A percentile compares a stretch with the other conserved stretches of the same genome.
These are phyloP conservation scores for Apogon hyalosoma DNA, from an alignment of 2,797 vertebrate genomes.

Conservation along the genomic window DNA sequence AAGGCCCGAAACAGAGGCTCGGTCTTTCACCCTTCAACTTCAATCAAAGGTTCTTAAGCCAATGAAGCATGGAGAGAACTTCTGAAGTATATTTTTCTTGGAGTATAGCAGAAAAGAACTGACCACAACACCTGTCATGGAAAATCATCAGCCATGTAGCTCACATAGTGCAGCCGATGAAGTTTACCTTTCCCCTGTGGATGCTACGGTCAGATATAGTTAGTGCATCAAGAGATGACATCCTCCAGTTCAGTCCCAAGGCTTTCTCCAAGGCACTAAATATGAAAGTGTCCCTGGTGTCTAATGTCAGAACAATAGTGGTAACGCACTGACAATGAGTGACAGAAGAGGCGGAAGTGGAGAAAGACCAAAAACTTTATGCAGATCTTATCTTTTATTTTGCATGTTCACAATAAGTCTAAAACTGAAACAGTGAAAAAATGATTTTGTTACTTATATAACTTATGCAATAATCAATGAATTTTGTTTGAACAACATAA, in stretches of 20 bases:
- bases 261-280: conserved; percentile 39
- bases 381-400: no score
- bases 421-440: no score
- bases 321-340: conserved; percentile 11
- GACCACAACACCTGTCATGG: conserved; percentile 72
- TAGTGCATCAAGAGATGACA: conserved; percentile 54
- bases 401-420: no score
- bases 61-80: conserved; percentile 53
- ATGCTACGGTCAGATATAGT: conserved; percentile 55
- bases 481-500: no score
- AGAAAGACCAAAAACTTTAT: no score
- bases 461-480: no score
- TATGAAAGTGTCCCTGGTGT: conserved; percentile 42
- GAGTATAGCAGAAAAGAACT: conserved; percentile 55
- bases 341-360: background rate
- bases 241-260: conserved; percentile 34
- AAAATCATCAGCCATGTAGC: conserved; percentile 62
- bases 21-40: conserved; percentile 71
- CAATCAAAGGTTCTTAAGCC: conserved; percentile 62
- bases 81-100: conserved; percentile 64
- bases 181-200: conserved; percentile 66
- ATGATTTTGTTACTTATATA: no score
- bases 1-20: conserved; percentile 51
- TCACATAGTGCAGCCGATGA: conserved; percentile 50
- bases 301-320: conserved; percentile 58